Evolutionary conservation across 2,888 invertebrate species (phyloP), one percentile per base, ranked within the genome.

Genomic region (Anthophora plumipes): DNA sequence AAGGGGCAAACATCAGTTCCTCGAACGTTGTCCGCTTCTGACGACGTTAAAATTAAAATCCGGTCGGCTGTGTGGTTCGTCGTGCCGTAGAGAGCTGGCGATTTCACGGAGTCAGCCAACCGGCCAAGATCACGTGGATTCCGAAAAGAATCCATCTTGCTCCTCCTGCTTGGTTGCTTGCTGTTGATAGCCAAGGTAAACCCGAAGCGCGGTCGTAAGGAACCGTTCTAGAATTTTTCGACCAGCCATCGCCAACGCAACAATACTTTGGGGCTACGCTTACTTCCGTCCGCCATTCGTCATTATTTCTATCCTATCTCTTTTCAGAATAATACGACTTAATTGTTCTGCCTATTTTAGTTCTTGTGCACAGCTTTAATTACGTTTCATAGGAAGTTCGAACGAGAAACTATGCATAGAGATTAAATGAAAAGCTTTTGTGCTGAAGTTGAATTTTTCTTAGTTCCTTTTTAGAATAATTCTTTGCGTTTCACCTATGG

Each of bases 1-100:
- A 37, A 41, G 76, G 41, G 63, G 66, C 11, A 66, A 37, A 66
- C 71, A 20, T 55, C 60, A 77, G 79, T 87, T 87, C 82, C 52
- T 11, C 82, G 83, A 87, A 80, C 78, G 77, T 70, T 69, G 73
- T 59, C 71, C 75, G 60, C 57, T 75, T 57, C 71, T 67, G 71
- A 80, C 83, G 76, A 77, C 67, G 75, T 81, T 83, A 80, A 85
- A 86, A 85, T 89, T 84, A 89, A 87, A 89, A 89, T 83, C 81
- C 77, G 80, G 69, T 70, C 82, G 80, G 69, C 72, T 77, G 85
- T 75, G 85, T 75, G 82, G 78, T 37, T 60, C 20, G 72, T 22
- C 71, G 54, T 39, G 72, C 37, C 71, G 54, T 39, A 55, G 50
- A 68, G 72, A 64, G 39, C 48, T 43, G 55, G 54, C 66, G 70